phyloP scores from a whole-genome alignment of 2,888 invertebrate species.

The Strigamia transsilvanica region DNA sequence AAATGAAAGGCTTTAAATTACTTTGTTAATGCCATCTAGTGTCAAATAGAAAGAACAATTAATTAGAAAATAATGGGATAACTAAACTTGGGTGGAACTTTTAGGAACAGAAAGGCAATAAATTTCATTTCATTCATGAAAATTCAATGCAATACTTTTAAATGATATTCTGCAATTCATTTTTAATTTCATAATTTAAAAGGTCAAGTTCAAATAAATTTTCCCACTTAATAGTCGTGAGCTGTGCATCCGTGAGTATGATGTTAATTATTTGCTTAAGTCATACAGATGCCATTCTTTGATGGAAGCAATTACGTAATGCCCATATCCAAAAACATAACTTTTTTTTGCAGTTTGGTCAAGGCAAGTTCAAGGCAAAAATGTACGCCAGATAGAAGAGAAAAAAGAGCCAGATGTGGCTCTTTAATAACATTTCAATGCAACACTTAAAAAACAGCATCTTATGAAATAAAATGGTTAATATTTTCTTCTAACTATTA shows the following conservation, averaged over 20 bases:
- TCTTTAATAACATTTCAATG: background rate
- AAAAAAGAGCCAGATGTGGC: background rate
- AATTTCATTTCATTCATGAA: background rate
- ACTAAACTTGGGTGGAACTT: too few relatives aligned
- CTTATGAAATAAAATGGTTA: too few relatives aligned
- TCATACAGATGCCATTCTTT: slow-evolving; percentile 1
- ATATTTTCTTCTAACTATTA: background rate
- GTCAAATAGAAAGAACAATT: too few relatives aligned
- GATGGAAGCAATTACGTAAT: slow-evolving; percentile 37
- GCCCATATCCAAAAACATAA: background rate
- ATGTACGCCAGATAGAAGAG: background rate
- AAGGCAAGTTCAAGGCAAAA: slow-evolving; percentile 38
- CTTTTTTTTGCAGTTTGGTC: background rate
- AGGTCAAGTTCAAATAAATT: slow-evolving; percentile 32
- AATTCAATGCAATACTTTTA: background rate
- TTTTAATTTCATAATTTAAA: background rate
- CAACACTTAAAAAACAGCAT: background rate
- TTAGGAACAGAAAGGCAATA: background rate
- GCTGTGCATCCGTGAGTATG: background rate
- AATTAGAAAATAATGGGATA: too few relatives aligned
- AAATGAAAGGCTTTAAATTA: too few relatives aligned
- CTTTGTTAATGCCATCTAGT: too few relatives aligned
- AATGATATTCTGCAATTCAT: background rate
- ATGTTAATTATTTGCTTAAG: slow-evolving; percentile 17
- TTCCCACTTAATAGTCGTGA: background rate